A percentile compares a stretch with the other conserved stretches of the same genome.
These are phyloP conservation scores for Pachydiplax longipennis DNA, from an alignment of 2,888 invertebrate genomes.

Conservation along the genomic window DNA sequence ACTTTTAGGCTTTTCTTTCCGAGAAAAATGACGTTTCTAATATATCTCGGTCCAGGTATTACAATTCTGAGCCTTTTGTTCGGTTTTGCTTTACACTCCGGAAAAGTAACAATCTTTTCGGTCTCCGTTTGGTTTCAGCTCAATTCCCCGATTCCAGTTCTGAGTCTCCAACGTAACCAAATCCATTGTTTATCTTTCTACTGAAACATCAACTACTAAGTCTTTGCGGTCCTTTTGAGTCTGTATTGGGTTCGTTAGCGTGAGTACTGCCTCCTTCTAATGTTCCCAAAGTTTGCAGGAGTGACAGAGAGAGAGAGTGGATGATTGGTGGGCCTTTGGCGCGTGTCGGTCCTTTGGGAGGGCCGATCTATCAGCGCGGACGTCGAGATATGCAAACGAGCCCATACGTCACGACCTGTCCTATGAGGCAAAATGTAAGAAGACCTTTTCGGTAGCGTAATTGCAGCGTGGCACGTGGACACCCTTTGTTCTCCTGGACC, in stretches of 20 bases:
- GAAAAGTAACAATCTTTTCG: too few species aligned
- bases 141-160: too few species aligned
- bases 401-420: background rate
- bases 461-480: background rate
- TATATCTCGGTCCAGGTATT: too few species aligned
- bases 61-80: too few species aligned
- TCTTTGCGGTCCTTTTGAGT: background rate
- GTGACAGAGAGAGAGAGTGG: background rate
- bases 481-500: background rate
- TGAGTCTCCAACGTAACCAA: too few species aligned
- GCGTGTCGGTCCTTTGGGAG: background rate
- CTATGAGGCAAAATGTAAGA: background rate
- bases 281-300: background rate
- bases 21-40: too few species aligned
- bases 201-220: too few species aligned
- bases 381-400: slow-evolving; percentile 13
- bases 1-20: too few species aligned
- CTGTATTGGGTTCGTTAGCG: background rate
- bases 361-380: slow-evolving; percentile 1
- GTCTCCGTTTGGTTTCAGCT: too few species aligned
- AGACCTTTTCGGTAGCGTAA: background rate
- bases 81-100: too few species aligned
- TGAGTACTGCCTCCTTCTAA: background rate
- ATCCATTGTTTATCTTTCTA: too few species aligned
- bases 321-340: background rate